A percentile compares a stretch with the other conserved stretches of the same genome.
Evolutionary conservation across 2,797 vertebrate genomes (phyloP).

Genomic region (Peromyscus melanophrys): DNA sequence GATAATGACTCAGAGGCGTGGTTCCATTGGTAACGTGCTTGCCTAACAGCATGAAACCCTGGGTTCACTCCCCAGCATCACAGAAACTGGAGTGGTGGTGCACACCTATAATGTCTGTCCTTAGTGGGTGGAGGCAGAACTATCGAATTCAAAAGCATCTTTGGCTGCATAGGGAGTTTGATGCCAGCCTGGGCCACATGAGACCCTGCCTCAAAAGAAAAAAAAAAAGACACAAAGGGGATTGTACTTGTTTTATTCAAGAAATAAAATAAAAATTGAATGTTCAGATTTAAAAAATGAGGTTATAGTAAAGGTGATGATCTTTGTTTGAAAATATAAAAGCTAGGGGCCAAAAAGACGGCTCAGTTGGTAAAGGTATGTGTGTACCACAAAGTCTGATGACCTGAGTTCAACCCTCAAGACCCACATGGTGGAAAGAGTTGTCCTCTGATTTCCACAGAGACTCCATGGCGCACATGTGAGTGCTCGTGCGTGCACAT

Average conservation of each 20-base stretch:
- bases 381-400: neutral
- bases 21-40: too few species aligned
- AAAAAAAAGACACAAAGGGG: too few species aligned
- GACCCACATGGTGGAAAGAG: neutral
- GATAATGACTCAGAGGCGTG: neutral
- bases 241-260: conserved; percentile 19
- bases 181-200: neutral
- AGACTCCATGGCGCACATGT: neutral
- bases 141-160: neutral
- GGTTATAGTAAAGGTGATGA: neutral
- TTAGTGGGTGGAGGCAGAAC: neutral
- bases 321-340: conserved; percentile 28
- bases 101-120: neutral
- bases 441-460: neutral
- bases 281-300: neutral
- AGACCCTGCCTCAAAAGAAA: neutral
- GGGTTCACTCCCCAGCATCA: neutral
- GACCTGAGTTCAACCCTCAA: neutral
- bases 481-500: rapidly evolving
- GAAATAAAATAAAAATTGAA: conserved; percentile 22
- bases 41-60: neutral
- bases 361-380: neutral
- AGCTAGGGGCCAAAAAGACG: neutral
- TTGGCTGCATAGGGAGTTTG: neutral
- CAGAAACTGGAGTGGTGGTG: neutral